Evolutionary conservation across 2,888 invertebrate species (phyloP), one percentile per base, ranked within the genome.

Genomic region (Fabriciana adippe): DNA sequence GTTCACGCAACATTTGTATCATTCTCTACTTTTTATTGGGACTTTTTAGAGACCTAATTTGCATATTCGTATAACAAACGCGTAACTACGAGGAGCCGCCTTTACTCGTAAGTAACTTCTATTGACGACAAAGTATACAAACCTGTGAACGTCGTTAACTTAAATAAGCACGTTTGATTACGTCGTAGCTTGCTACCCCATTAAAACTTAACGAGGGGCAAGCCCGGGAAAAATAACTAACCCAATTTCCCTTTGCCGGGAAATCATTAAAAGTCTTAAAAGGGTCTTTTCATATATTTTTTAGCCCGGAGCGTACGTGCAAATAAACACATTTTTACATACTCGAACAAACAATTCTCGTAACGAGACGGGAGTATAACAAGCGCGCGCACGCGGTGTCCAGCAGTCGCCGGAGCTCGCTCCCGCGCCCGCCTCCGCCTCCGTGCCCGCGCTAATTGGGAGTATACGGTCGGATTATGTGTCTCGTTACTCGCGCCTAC

Each of bases 201-300:
- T 92, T 92, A 92, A 92, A 92, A 92, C 92, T 92, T 92, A 92
- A 92, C 92, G 92, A 92, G 92, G 90, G 89, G 88, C 88, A 90
- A 90, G 90, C 90, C 90, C 86, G 86, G 91, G 88, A 90, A 91
- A 91, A 92, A 92, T 92, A 92, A 92, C 92, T 92, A 92, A 92
- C 92, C 92, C 92, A 92, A 92, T 92, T 92, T 92, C 89, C 92
- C 90, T 92, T 92, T 92, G 89, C 90, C 90, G 90, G 92, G 90
- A 92, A 92, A 92, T 92, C 92, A 92, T 92, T 92, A 92, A 92
- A 92, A 91, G 92, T 92, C 92, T 92, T 91, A 91, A 92, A 92
- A 92, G 91, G 92, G 90, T 91, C 92, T 90, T 92, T 92, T 91
- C 92, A 92, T 89, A 92, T 76, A 79, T 78, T 89, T 91, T 92